Evolutionary conservation across 2,797 vertebrate species (phyloP), one percentile per base, ranked within the genome.

Genomic region (Macropus fuliginosus): DNA sequence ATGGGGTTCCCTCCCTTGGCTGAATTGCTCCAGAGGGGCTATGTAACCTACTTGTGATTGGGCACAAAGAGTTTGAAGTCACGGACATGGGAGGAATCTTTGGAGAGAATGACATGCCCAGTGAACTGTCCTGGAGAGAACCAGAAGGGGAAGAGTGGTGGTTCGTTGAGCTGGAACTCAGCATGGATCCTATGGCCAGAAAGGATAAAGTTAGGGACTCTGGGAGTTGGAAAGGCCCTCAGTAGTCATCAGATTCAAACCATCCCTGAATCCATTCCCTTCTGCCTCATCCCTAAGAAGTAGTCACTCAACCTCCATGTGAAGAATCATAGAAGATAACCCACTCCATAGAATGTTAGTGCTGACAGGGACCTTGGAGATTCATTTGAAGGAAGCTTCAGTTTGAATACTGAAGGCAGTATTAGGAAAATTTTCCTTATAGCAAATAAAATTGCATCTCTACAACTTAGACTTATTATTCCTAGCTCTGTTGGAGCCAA

Each of bases 101-200:
- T 99, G 56, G 99, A 99, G 93, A 99, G 98, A 96, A 99, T 12
- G 29, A 99, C 97, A 97, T 99, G 99, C 21, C 99, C 99, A 0
- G 99, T 99, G 98, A 99, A 99, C 98, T 99, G 99, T 21, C 99
- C 99, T 0, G 99, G 99, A 0, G 99, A 99, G 98, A 99, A 99
- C 99, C 99, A 99, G 98, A 99, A 99, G 24, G 99, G 99, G 97
- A 99, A 99, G 98, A 99, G 98, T 0, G 99, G 99, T 0, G 99
- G 99, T 13, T 99, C 99, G 0, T 99, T 99, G 93, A 99, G 99
- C 99, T 99, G 99, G 98, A 99, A 99, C 97, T 99, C 99, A 8
- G 99, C 99, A 0, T 99, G 99, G 98, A 99, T 99, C 98, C 99
- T 99, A 99, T 46, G 93, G 57, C 0, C 90, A 92, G 94, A 62